Conservation (phyloP, 2,797 vertebrate genomes). For the Hylomyscus alleni region DNA sequence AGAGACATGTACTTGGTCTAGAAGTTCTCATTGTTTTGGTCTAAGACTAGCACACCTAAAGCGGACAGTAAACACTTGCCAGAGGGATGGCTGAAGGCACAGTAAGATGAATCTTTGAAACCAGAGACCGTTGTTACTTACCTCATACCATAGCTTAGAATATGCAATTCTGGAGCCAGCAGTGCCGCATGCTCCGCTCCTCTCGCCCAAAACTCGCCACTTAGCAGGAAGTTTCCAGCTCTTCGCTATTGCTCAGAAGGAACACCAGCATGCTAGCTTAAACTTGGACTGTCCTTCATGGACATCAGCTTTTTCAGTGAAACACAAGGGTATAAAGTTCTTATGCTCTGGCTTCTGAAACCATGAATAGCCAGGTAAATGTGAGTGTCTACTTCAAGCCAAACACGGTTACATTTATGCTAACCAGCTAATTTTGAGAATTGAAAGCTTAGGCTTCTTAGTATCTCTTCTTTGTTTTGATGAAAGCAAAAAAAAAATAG, state of each 20-base stretch:
- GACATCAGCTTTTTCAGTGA: conserved; percentile 53
- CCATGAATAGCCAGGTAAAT: conserved; percentile 57
- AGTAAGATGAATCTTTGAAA: conserved; percentile 57
- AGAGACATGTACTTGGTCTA: conserved; percentile 72
- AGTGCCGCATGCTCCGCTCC: not conserved
- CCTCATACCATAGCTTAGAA: conserved; percentile 53
- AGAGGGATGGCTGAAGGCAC: not conserved
- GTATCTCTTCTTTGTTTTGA: not conserved
- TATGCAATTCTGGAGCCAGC: not conserved
- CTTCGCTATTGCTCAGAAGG: not conserved
- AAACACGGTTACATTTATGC: conserved; percentile 40
- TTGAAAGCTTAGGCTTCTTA: conserved; percentile 26
- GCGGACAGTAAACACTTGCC: conserved; percentile 39
- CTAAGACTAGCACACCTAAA: conserved; percentile 24
- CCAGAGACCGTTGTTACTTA: conserved; percentile 44
- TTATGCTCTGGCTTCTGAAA: conserved; percentile 47
- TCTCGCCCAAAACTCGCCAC: conserved; percentile 66
- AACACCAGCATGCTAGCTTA: not conserved
- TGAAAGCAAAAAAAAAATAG: conserved; percentile 36
- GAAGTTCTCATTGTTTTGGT: conserved; percentile 60
- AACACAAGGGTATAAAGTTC: conserved; percentile 79
- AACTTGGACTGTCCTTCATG: conserved; percentile 29
- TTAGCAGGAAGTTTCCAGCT: not conserved
- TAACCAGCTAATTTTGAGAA: conserved; percentile 17
- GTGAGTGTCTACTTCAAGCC: conserved; percentile 53